Evolutionary conservation across 2,113 vertebrate species (phyloP).

Genomic region (Montifringilla adamsi): DNA sequence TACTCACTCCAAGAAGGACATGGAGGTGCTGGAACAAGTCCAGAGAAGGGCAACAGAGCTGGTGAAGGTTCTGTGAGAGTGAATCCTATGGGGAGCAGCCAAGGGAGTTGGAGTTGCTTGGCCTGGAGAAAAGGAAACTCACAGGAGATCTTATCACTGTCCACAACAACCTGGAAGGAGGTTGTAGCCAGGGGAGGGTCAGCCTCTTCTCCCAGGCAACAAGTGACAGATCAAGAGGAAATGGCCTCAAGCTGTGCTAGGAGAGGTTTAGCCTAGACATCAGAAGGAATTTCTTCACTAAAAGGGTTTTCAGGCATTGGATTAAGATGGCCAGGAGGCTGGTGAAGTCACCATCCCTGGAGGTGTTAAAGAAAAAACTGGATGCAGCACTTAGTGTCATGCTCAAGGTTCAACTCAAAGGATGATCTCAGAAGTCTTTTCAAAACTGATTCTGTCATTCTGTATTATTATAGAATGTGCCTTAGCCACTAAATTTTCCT

Average conservation of each 20-base stretch:
- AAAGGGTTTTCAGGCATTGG: not conserved
- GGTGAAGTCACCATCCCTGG: not conserved
- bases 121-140: not conserved
- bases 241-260: not conserved
- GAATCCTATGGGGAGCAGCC: not conserved
- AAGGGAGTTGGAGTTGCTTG: not conserved
- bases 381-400: not conserved
- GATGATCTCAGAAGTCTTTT: not conserved
- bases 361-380: not conserved
- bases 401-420: not conserved
- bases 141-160: fast-evolving
- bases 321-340: not conserved
- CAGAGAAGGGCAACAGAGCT: not conserved
- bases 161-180: not conserved
- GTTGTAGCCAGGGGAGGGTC: fast-evolving
- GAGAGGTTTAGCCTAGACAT: not conserved
- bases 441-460: not conserved
- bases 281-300: not conserved
- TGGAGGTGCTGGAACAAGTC: fast-evolving
- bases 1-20: not conserved
- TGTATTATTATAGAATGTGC: not conserved
- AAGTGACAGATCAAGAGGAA: not conserved
- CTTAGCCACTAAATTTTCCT: not conserved
- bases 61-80: not conserved
- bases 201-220: too few relatives aligned